These are phyloP conservation scores for Hoplias malabaricus DNA, from an alignment of 2,113 vertebrate genomes.

Conservation along the genomic window DNA sequence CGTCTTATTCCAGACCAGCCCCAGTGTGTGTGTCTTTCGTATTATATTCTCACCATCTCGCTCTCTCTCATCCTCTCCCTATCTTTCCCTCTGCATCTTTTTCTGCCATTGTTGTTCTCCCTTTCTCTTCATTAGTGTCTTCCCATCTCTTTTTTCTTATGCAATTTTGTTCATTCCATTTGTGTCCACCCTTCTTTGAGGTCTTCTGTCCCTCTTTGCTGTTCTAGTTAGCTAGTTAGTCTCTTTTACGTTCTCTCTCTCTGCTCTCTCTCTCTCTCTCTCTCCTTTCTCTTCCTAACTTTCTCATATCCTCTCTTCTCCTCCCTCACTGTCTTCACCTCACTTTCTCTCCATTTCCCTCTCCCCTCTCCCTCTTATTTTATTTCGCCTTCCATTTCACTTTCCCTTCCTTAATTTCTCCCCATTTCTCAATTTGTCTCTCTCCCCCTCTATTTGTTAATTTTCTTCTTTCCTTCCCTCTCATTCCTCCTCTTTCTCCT, in stretches of 20 bases:
- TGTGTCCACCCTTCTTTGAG: too few relatives aligned
- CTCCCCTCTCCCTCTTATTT: not conserved
- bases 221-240: too few relatives aligned
- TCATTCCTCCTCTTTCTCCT: not conserved
- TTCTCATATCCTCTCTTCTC: not conserved
- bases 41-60: not conserved
- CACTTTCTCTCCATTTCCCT: not conserved
- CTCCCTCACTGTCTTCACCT: not conserved
- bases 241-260: too few relatives aligned
- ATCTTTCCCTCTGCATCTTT: not conserved
- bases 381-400: not conserved
- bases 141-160: too few relatives aligned
- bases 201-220: too few relatives aligned
- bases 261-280: not conserved
- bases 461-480: not conserved
- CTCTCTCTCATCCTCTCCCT: constrained; percentile 10
- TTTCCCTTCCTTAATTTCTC: not conserved
- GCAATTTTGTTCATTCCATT: too few relatives aligned
- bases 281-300: not conserved
- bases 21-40: too few relatives aligned
- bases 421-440: not conserved
- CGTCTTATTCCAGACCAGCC: constrained; percentile 59
- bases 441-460: not conserved
- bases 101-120: not conserved
- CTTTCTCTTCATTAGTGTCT: not conserved